Base-by-base conservation (phyloP, 2,797 vertebrate species). In the Avahi laniger region DNA sequence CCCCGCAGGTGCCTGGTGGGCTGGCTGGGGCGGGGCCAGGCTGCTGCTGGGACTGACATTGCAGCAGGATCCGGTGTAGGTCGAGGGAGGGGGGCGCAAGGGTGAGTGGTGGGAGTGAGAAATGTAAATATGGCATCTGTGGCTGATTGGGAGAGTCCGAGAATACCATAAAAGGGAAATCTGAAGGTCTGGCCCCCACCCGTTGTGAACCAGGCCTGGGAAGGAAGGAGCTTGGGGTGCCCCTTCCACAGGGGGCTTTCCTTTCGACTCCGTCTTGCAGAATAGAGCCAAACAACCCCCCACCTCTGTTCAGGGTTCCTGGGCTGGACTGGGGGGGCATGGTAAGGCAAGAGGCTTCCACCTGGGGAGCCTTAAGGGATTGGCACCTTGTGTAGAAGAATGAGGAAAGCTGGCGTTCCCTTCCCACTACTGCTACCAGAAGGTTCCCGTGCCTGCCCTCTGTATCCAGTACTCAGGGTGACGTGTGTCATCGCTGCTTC, bases 1-100 rank as follows among this genome's bases (percentile, higher is more conserved):
- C 83, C 91, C 59, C 4, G 88, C 93, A 97, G 97, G 97, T 97
- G 97, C 96, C 94, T 92, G 79, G 89, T 93, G 96, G 94, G 95
- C 90, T 69, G 91, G 93, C 43, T 1, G 38, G 97, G 97, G 97
- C 50, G 93, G 97, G 94, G 96, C 94, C 67, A 24, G 83, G 88
- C 95, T 65, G 84, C 92, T 33, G 46, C 72, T 35, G 30, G 89
- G 90, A 83, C 93, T 96, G 97, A 88, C 94, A 48, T n/a, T 95
- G 94, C 96, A 35, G 89, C 65, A n/a, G 75, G 79, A 96, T 63
- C 82, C 72, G 0, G 61, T 35, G 89, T 91, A 96, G 92, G 96
- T 93, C 14, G 65, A 78, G 83, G 73, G 84, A 70, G 93, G 90
- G 43, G 48, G 54, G 52, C 20, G 12, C 35, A 4, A 4, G 63